phyloP scores from a whole-genome alignment of 2,888 invertebrate genomes.

The Leucozona laternaria region DNA sequence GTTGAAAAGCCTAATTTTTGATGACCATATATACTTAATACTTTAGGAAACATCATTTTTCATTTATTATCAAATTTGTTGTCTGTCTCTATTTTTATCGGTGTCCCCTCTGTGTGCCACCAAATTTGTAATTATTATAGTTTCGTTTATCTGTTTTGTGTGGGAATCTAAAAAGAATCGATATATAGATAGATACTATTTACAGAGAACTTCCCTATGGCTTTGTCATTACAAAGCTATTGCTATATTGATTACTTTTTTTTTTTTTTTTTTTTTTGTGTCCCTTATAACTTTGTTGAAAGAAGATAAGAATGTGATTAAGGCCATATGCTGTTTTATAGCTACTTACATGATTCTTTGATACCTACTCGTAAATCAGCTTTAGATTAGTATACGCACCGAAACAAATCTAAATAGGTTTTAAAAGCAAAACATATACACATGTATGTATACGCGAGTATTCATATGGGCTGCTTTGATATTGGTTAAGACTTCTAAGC shows the following conservation, averaged over 20 bases:
- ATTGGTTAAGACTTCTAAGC: not conserved
- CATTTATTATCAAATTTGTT: not conserved
- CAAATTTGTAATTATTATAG: conserved; percentile 1
- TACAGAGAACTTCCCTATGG: not conserved
- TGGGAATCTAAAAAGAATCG: not conserved
- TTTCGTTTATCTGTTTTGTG: conserved; percentile 9
- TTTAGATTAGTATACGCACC: conserved; percentile 15
- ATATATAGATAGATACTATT: not conserved
- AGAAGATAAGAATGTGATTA: conserved; percentile 48
- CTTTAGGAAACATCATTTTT: not conserved
- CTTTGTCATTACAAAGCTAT: conserved; percentile 21
- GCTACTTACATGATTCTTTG: conserved; percentile 34
- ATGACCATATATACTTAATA: no score
- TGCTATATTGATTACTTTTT: conserved; percentile 23
- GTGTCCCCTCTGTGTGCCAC: not conserved
- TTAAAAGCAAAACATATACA: conserved; percentile 7
- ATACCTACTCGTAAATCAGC: conserved; percentile 25
- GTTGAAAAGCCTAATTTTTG: not conserved
- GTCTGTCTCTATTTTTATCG: not conserved
- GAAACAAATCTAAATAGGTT: conserved; percentile 33
- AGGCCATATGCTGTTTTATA: conserved; percentile 41
- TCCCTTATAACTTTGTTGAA: conserved; percentile 30
- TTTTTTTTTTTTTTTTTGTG: not conserved
- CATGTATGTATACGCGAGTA: not conserved
- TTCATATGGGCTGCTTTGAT: not conserved